These are phyloP conservation scores for Phylloscopus collybita DNA, from an alignment of 2,797 vertebrate genomes.

Conservation along the genomic window DNA sequence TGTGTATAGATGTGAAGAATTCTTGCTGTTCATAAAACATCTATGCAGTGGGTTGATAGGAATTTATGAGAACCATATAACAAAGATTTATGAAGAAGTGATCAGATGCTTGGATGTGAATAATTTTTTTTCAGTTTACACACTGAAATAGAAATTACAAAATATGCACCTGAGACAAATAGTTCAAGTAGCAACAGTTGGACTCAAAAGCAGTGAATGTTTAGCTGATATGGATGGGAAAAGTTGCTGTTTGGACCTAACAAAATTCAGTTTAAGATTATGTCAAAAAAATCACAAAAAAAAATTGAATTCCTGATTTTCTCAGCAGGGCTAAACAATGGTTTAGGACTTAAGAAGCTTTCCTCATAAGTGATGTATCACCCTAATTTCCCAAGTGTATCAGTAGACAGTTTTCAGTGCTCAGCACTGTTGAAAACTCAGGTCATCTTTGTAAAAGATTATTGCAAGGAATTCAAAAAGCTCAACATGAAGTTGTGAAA, in stretches of 20 bases:
- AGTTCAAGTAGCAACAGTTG: neutral
- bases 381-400: neutral
- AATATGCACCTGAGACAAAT: neutral
- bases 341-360: neutral
- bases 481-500: neutral
- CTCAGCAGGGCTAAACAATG: accelerated
- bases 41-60: neutral
- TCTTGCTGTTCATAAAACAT: neutral
- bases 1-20: neutral
- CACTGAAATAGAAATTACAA: neutral
- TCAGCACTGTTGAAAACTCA: neutral
- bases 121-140: neutral
- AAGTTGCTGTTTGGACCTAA: neutral
- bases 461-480: neutral
- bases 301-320: neutral
- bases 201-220: neutral
- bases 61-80: neutral
- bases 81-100: neutral
- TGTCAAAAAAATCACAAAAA: neutral
- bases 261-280: neutral
- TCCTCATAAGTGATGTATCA: accelerated
- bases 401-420: neutral
- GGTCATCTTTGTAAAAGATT: neutral
- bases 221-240: neutral
- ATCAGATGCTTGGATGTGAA: neutral